These are phyloP conservation scores for Vesta saturnalis DNA, from an alignment of 2,888 invertebrate species.

Conservation along the genomic window DNA sequence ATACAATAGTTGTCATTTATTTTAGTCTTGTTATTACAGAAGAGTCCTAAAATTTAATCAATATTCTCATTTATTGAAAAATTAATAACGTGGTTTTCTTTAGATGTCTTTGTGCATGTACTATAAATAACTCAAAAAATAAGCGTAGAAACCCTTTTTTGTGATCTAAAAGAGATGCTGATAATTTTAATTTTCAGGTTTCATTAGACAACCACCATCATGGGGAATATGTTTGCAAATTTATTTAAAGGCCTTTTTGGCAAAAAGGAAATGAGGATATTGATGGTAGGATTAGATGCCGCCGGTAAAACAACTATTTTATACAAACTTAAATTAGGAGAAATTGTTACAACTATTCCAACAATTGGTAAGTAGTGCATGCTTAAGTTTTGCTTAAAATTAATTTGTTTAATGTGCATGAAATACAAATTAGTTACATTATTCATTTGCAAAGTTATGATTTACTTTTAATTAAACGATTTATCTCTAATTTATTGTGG, in stretches of 20 bases:
- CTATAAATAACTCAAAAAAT: slow-evolving; percentile 25
- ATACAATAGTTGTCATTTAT: background rate
- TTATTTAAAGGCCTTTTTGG: slow-evolving; percentile 99
- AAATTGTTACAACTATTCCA: slow-evolving; percentile 99
- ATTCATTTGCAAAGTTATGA: too few relatives aligned
- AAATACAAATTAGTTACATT: background rate
- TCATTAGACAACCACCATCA: slow-evolving; percentile 69
- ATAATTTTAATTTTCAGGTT: slow-evolving; percentile 49
- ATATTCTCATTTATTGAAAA: slow-evolving; percentile 57
- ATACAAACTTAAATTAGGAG: slow-evolving; percentile 99
- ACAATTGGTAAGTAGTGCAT: slow-evolving; percentile 87
- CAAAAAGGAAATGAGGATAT: slow-evolving; percentile 99
- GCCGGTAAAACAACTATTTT: slow-evolving; percentile 99
- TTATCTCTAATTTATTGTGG: background rate
- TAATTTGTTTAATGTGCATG: slow-evolving; percentile 15
- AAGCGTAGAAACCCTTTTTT: background rate
- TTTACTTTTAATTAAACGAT: background rate
- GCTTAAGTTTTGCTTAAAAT: background rate
- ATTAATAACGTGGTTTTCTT: slow-evolving; percentile 53
- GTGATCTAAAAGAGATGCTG: background rate
- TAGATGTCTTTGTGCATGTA: slow-evolving; percentile 50
- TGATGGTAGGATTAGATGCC: slow-evolving; percentile 99
- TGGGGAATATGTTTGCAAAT: slow-evolving; percentile 98
- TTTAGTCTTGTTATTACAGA: slow-evolving; percentile 10
- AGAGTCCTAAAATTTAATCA: slow-evolving; percentile 46